Percentiles rank a stretch among this genome's conserved stretches.
Conservation (phyloP, 2,113 vertebrate species). For the Danionella cerebrum region DNA sequence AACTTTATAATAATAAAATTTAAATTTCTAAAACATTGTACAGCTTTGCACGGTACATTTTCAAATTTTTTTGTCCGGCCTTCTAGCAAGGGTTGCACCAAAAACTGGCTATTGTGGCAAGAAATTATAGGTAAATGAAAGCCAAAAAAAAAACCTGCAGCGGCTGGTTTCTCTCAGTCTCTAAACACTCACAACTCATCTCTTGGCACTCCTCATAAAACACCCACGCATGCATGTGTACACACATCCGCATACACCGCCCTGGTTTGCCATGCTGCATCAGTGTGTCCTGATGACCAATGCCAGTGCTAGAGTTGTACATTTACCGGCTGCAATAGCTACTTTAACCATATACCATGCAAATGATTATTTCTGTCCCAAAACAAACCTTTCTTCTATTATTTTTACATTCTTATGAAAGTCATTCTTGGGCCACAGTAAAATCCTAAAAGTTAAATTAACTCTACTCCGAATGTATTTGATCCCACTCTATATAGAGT, state of each 20-base stretch:
- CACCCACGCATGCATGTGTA: too few relatives aligned
- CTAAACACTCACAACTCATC: constrained; percentile 15
- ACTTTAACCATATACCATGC: background rate
- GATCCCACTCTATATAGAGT: too few relatives aligned
- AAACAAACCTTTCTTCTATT: too few relatives aligned
- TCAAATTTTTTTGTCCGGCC: too few relatives aligned
- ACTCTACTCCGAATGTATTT: too few relatives aligned
- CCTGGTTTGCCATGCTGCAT: constrained; percentile 21
- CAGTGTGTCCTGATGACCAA: constrained; percentile 12
- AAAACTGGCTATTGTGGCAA: background rate
- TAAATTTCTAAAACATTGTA: too few relatives aligned
- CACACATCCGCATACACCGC: constrained; percentile 12
- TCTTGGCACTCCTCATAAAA: background rate
- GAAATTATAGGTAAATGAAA: background rate
- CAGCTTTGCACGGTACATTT: too few relatives aligned
- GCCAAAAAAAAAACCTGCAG: background rate
- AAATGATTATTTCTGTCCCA: background rate
- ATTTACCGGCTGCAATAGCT: background rate
- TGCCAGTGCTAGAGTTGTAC: constrained; percentile 8
- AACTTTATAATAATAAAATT: too few relatives aligned
- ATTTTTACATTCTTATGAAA: too few relatives aligned
- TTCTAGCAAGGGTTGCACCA: background rate
- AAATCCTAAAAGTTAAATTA: too few relatives aligned
- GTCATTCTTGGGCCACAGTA: too few relatives aligned
- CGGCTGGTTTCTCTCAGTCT: background rate